Base-by-base conservation (phyloP, 2,113 vertebrate species). In the Setophaga coronata region DNA sequence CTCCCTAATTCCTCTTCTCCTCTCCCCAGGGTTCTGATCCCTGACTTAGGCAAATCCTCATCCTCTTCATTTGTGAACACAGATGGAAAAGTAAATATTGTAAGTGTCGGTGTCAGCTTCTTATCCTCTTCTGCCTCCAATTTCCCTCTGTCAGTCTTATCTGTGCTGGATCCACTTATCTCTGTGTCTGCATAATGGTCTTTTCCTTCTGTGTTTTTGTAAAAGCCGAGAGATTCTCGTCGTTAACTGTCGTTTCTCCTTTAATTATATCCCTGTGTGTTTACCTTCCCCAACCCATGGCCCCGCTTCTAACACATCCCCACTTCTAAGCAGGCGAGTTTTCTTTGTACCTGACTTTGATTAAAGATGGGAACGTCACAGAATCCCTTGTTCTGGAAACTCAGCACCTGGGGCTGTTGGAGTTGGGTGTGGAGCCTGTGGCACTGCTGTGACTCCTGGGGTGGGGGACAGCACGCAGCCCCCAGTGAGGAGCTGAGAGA, bases 101-200 rank as follows among this genome's bases (percentile, higher is more conserved):
- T 71, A 65, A 82, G 43, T 71, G 57, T 67, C 62, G 7, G 48
- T 56, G 65, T 67, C 92, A 47, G 66, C 90, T 87, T 76, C 70
- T 96, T 89, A 91, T 92, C 93, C 76, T 96, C 76, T 33, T 69
- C 82, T 90, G 66, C 76, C 86, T 95, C 87, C 91, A 95, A 69
- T 96, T 96, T 97, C 85, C 82, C 94, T 94, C 92, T 82, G 66
- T 87, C 93, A 54, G 58, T 91, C 89, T 94, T 88, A 85, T 86
- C 71, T 90, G 81, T 4, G 24, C 84, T 64, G 61, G 42, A 87
- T 94, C 89, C 87, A 87, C 82, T 92, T 94, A 97, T 82, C 83
- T 93, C 76, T 61, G 5, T 71, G 51, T 80, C 38, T 93, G 12
- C 18, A 29, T 85, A 95, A 92, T 64, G 74, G 50, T 54, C 53